A percentile compares a stretch with the other conserved stretches of the same genome.
phyloP scores from a whole-genome alignment of 23 tunicate species.

The Diplosoma virens region DNA sequence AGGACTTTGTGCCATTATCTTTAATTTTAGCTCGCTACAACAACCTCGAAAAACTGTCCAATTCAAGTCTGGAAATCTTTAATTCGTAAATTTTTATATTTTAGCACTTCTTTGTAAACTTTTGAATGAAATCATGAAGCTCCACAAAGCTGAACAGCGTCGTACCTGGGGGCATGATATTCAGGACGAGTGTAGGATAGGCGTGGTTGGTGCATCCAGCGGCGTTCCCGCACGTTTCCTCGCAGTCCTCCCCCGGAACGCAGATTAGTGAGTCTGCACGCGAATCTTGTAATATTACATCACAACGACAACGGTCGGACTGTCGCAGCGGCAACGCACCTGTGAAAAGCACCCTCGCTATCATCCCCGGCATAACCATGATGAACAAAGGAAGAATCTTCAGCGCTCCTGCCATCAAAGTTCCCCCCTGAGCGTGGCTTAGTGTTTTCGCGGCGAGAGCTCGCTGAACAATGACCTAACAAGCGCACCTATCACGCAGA shows the following conservation, averaged over 20 bases:
- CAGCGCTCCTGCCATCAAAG: conserved; percentile 67
- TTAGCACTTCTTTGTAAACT: no score
- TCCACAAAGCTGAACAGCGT: background rate
- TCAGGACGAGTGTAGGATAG: conserved; percentile 63
- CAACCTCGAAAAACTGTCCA: no score
- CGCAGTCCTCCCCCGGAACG: conserved; percentile 74
- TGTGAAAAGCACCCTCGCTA: conserved; percentile 63
- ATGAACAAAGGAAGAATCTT: conserved; percentile 63
- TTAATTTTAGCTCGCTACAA: no score
- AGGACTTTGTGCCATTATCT: no score
- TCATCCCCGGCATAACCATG: conserved; percentile 93
- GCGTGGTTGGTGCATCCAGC: conserved; percentile 82
- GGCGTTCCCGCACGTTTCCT: conserved; percentile 46
- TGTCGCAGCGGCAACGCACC: no score
- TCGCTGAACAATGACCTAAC: conserved; percentile 80
- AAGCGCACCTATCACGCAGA: background rate
- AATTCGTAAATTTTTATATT: no score
- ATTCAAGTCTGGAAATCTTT: no score
- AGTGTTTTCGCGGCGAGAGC: conserved; percentile 62
- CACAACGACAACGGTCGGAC: no score
- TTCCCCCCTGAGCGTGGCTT: conserved; percentile 80
- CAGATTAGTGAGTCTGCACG: conserved; percentile 37
- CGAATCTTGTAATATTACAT: background rate
- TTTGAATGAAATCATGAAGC: no score
- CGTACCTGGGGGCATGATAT: conserved; percentile 70